Evolutionary conservation across 2,797 vertebrate genomes (phyloP), one percentile per base, ranked within the genome.

Genomic region (Apogon hyalosoma): DNA sequence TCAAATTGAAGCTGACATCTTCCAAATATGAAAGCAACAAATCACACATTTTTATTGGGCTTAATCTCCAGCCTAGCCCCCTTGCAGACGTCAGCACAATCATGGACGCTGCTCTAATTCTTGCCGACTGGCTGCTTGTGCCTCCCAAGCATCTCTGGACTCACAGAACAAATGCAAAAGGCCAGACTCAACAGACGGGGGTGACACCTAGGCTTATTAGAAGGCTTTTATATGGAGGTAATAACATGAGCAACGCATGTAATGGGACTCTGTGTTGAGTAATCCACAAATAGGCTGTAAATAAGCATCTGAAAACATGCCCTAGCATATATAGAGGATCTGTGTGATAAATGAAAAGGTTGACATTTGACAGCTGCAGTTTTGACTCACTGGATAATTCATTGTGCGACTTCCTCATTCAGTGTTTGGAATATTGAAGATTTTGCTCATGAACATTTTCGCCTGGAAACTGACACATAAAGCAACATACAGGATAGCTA

Each of bases 1-100:
- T 93, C 87, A 91, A 91, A 94, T 93, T 90, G 89, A 88, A 93
- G 91, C 90, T 94, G 94, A 94, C 92, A 90, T 87, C 87, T 81
- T 87, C 91, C 91, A 94, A 94, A 94, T 94, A 93, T 93, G 92
- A 94, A 93, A 92, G 93, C 92, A 91, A 93, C 92, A 93, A 93
- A 94, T 94, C 93, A 94, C 92, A 92, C 88, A 79, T 90, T 93
- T 93, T 92, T 91, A 93, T 92, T 92, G 90, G 90, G 90, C 89
- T 85, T 92, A 92, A 93, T 93, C 89, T 91, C 74, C 82, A 61
- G 83, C 77, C 84, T 50, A 62, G 77, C 88, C 87, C 88, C 90
- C 73, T 75, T 88, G 90, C 90, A 88, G 81, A 92, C 90, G 84
- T 94, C 92, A 92, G 92, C 93, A 93, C 89, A 91, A 93, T 93